These are phyloP conservation scores for Sylvicola fuscatus DNA, from an alignment of 2,888 invertebrate genomes.

Conservation along the genomic window DNA sequence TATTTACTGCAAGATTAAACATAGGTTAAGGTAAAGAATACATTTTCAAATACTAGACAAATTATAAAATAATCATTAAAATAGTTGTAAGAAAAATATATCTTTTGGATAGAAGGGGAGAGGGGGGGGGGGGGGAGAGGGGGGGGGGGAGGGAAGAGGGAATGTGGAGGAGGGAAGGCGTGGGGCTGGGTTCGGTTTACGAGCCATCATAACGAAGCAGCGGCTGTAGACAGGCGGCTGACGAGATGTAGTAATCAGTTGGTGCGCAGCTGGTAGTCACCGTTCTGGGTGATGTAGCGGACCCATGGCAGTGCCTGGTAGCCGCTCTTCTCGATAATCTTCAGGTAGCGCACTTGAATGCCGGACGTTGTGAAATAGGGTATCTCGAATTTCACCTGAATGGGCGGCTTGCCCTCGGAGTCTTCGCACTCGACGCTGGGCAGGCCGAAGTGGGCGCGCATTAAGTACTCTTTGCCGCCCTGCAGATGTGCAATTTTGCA, in stretches of 20 bases:
- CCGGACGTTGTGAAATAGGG: conserved; percentile 98
- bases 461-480: conserved; percentile 94
- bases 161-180: too few species aligned
- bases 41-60: too few species aligned
- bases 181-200: too few species aligned
- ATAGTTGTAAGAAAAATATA: too few species aligned
- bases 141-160: too few species aligned
- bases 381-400: conserved; percentile 97
- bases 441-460: conserved; percentile 94
- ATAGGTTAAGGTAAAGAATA: too few species aligned
- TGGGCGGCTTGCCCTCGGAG: conserved; percentile 88
- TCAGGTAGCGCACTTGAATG: conserved; percentile 87
- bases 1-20: too few species aligned
- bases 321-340: conserved; percentile 97
- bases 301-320: conserved; percentile 99
- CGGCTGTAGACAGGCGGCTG: too few species aligned
- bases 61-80: too few species aligned
- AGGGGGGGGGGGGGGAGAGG: too few species aligned
- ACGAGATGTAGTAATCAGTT: conserved; percentile 31
- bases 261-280: conserved; percentile 92
- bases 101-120: too few species aligned
- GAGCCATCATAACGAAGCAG: too few species aligned
- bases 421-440: conserved; percentile 93
- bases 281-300: conserved; percentile 97
- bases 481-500: conserved; percentile 14